Percentiles rank a stretch among this genome's conserved stretches.
These are phyloP conservation scores for Shinisaurus crocodilurus DNA, from an alignment of 2,113 vertebrate genomes.

Conservation along the genomic window DNA sequence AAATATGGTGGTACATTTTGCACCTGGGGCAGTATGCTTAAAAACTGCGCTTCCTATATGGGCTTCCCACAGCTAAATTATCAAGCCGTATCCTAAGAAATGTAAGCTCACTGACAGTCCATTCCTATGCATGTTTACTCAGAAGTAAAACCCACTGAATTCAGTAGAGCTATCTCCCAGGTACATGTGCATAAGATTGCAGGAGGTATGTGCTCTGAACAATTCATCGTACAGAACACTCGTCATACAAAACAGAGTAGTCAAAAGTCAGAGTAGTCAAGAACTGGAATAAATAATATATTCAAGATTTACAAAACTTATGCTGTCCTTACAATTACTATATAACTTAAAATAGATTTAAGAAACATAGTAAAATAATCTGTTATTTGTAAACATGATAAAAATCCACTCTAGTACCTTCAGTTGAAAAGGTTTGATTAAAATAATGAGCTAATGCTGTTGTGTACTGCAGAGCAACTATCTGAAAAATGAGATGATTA, in stretches of 20 bases:
- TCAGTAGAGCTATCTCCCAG: background rate
- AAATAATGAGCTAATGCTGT: background rate
- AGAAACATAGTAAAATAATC: constrained; percentile 64
- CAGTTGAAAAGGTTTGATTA: background rate
- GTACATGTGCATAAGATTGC: background rate
- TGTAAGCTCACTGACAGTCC: background rate
- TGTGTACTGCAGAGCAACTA: background rate
- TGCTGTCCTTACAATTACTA: constrained; percentile 59
- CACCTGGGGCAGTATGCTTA: background rate
- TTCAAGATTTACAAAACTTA: constrained; percentile 58
- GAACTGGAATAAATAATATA: constrained; percentile 59
- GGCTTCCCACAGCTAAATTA: background rate
- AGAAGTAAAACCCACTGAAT: background rate
- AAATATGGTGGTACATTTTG: background rate
- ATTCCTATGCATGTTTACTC: background rate
- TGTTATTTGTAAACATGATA: no score
- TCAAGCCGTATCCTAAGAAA: background rate
- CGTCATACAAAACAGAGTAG: background rate
- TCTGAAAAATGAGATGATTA: background rate
- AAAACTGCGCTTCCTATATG: background rate
- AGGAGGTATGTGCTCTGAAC: background rate
- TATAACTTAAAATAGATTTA: constrained; percentile 71
- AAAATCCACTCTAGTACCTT: background rate
- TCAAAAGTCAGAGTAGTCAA: no score
- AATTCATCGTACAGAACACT: background rate